Evolutionary conservation across 2,797 vertebrate species (phyloP).

Genomic region (Fringilla coelebs): DNA sequence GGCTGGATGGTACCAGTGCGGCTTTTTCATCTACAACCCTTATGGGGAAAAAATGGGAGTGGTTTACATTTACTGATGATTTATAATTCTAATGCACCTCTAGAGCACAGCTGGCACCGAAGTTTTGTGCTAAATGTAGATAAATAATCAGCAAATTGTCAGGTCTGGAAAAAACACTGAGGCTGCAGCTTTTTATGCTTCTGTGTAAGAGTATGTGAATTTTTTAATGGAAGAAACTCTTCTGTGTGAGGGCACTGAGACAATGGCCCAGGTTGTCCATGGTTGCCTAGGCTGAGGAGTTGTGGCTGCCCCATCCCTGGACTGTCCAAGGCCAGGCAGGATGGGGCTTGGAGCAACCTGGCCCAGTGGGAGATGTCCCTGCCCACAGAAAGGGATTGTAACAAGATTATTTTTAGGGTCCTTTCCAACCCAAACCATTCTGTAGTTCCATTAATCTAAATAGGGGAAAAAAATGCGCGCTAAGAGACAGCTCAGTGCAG

Average conservation of each 20-base stretch:
- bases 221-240: background rate
- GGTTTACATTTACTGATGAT: background rate
- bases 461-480: rapidly evolving
- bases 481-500: background rate
- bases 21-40: background rate
- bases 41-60: background rate
- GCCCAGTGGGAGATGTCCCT: background rate
- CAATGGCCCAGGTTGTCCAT: no score
- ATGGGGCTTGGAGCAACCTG: background rate
- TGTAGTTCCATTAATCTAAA: background rate
- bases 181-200: background rate
- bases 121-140: rapidly evolving
- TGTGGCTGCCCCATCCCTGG: background rate
- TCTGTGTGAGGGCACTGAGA: background rate
- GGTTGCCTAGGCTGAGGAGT: no score
- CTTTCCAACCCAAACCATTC: background rate
- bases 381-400: background rate
- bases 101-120: background rate
- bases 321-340: background rate
- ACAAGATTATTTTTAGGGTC: background rate
- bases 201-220: background rate
- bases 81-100: background rate
- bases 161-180: background rate
- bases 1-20: background rate
- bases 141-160: background rate